Percentiles rank a stretch among this genome's conserved stretches.
phyloP scores from a whole-genome alignment of 1,140 invertebrate species.

The Drosophila chauvacae region DNA sequence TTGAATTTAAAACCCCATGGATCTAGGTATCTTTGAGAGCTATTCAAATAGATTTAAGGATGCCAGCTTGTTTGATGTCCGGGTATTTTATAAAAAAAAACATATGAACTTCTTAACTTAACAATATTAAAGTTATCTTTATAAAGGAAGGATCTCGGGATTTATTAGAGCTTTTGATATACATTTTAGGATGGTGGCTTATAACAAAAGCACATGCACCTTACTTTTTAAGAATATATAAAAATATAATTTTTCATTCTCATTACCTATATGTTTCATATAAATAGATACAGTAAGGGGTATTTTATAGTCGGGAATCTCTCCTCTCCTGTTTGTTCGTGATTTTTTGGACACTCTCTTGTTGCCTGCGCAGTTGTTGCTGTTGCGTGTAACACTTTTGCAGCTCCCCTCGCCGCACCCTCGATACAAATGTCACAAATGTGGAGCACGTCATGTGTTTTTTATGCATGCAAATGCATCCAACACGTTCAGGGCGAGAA shows the following conservation, averaged over 20 bases:
- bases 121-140: not conserved
- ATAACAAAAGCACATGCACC: not conserved
- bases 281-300: not conserved
- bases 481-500: conserved; percentile 27
- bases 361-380: conserved; percentile 32
- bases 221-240: not conserved
- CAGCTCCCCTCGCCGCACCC: conserved; percentile 12
- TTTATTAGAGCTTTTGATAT: not conserved
- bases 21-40: not conserved
- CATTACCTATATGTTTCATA: no score
- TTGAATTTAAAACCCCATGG: not conserved
- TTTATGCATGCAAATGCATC: conserved; percentile 66
- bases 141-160: not conserved
- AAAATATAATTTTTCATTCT: no score
- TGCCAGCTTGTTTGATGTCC: not conserved
- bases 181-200: not conserved
- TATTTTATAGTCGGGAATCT: not conserved
- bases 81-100: no score
- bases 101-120: not conserved
- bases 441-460: conserved; percentile 75
- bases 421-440: conserved; percentile 72
- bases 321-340: not conserved
- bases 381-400: conserved; percentile 74
- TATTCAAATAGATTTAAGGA: not conserved
- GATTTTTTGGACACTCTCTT: conserved; percentile 43